phyloP scores from a whole-genome alignment of 2,888 invertebrate genomes.

The Coronaproctus castanopsis region DNA sequence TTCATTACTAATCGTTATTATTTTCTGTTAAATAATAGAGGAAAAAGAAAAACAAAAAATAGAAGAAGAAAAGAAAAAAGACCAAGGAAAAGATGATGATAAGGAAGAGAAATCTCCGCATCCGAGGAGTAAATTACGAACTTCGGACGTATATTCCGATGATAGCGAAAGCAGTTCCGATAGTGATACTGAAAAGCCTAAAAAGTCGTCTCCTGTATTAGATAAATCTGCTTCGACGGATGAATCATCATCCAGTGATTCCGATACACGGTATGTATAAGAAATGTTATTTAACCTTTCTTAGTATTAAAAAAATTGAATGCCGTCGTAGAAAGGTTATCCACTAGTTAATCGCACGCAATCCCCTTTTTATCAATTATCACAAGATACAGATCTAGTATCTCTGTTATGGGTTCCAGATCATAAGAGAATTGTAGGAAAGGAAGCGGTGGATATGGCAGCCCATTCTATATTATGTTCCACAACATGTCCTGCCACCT shows the following conservation, averaged over 20 bases:
- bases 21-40: slow-evolving; percentile 22
- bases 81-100: slow-evolving; percentile 25
- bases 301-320: too few relatives aligned
- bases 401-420: too few relatives aligned
- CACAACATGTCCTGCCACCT: too few relatives aligned
- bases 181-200: slow-evolving; percentile 16
- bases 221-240: background rate
- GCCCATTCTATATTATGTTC: too few relatives aligned
- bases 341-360: too few relatives aligned
- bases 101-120: slow-evolving; percentile 17
- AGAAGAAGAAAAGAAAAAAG: slow-evolving; percentile 29
- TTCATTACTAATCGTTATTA: background rate
- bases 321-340: too few relatives aligned
- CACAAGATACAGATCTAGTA: too few relatives aligned
- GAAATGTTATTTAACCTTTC: too few relatives aligned
- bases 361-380: too few relatives aligned
- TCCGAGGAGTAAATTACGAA: slow-evolving; percentile 46
- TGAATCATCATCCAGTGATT: background rate
- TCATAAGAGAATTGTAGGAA: too few relatives aligned
- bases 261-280: background rate
- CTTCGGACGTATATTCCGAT: slow-evolving; percentile 48
- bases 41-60: slow-evolving; percentile 31
- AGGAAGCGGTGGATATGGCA: too few relatives aligned
- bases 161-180: slow-evolving; percentile 25
- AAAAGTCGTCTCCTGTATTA: background rate